Evolutionary conservation across 2,888 invertebrate species (phyloP).

Genomic region (Apamea anceps): DNA sequence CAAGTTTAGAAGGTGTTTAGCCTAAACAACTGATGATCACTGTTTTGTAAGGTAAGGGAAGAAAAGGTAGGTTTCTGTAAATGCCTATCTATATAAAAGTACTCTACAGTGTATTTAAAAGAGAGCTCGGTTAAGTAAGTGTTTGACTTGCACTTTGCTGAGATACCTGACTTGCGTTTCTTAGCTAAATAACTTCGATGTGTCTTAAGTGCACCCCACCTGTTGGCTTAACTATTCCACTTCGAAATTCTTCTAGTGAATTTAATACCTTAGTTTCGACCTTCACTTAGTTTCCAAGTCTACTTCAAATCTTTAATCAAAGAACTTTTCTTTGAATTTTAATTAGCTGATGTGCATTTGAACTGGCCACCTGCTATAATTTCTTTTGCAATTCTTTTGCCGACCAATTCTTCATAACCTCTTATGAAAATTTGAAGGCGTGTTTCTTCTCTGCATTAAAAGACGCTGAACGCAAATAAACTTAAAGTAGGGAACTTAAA

Average conservation of each 20-base stretch:
- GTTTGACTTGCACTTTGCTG: not conserved
- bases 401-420: not conserved
- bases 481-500: not conserved
- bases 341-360: not conserved
- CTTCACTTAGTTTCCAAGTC: not conserved
- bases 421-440: not conserved
- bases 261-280: not conserved
- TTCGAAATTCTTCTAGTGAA: not conserved
- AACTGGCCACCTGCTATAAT: not conserved
- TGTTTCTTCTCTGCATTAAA: not conserved
- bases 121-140: not conserved
- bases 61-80: not conserved
- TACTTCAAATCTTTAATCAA: not conserved
- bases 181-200: slow-evolving; percentile 1
- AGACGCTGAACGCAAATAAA: not conserved
- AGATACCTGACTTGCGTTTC: slow-evolving; percentile 2
- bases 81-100: not conserved
- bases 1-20: not conserved
- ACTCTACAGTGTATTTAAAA: not conserved
- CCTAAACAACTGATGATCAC: not conserved
- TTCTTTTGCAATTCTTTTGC: not conserved
- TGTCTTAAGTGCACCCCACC: not conserved
- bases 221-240: not conserved
- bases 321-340: not conserved
- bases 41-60: not conserved